Evolutionary conservation across 1,140 invertebrate species (phyloP), one percentile per base, ranked within the genome.

Genomic region (Artemia franciscana): DNA sequence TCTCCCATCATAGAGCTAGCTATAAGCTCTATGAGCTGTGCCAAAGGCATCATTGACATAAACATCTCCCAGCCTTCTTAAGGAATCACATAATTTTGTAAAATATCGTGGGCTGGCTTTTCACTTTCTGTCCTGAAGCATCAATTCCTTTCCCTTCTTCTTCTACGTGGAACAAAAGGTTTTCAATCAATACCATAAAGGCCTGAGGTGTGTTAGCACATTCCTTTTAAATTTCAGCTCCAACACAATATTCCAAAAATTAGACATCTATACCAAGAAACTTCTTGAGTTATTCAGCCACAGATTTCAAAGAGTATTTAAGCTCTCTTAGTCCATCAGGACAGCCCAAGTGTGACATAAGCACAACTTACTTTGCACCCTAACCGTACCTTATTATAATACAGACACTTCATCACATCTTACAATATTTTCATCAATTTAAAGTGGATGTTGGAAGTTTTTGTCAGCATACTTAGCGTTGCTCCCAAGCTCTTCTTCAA

Each of bases 341-440:
- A 63, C 96, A 80, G 26, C 95, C 96, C 67, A 99, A 78, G 74
- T 99, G 96, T 30, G 91, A 95, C 86, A 95, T 94, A 25, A 98
- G 76, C 24, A 99, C 84, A 51, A 99, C 84, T 7, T 87, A 90
- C 70, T 97, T 96, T 0, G 93, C 93, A 65, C 87, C 86, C n/a
- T n/a, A n/a, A n/a, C n/a, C n/a, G n/a, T n/a, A n/a, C n/a, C n/a
- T n/a, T n/a, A n/a, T n/a, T n/a, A n/a, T n/a, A n/a, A n/a, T n/a
- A n/a, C n/a, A n/a, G n/a, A n/a, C n/a, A n/a, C n/a, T n/a, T n/a
- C n/a, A n/a, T n/a, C n/a, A n/a, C n/a, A n/a, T n/a, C n/a, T n/a
- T n/a, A n/a, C n/a, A n/a, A n/a, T n/a, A n/a, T n/a, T n/a, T n/a
- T n/a, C n/a, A n/a, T n/a, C n/a, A n/a, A n/a, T n/a, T n/a, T n/a